Percentiles rank a stretch among this genome's conserved stretches.
phyloP scores from a whole-genome alignment of 2,888 invertebrate genomes.

The Galerucella calmariensis region DNA sequence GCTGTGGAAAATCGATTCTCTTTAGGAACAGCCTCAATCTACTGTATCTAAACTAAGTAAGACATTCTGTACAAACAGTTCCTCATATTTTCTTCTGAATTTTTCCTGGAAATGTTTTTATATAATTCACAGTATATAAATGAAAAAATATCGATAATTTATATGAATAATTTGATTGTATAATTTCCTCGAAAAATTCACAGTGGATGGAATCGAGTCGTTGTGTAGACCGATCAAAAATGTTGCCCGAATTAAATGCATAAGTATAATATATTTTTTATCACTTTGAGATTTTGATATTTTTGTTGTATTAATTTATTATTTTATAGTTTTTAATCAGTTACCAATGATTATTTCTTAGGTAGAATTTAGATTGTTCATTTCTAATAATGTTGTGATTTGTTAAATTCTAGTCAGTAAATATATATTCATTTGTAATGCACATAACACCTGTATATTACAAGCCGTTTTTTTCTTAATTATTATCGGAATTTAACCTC shows the following conservation, averaged over 20 bases:
- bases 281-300: constrained; percentile 49
- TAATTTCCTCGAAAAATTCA: neutral
- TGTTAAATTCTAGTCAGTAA: constrained; percentile 62
- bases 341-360: constrained; percentile 52
- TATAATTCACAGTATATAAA: neutral
- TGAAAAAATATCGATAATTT: neutral
- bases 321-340: constrained; percentile 46
- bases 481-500: constrained; percentile 44
- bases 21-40: too few relatives aligned
- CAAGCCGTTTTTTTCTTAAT: constrained; percentile 35
- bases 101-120: neutral
- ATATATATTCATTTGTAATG: constrained; percentile 39
- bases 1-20: too few relatives aligned
- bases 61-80: neutral
- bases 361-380: constrained; percentile 47
- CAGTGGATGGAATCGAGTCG: neutral
- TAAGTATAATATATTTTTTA: constrained; percentile 30
- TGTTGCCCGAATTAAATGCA: constrained; percentile 21
- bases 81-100: neutral
- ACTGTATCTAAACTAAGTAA: neutral
- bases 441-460: constrained; percentile 44
- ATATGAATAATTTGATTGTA: neutral
- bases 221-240: neutral
- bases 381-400: constrained; percentile 59
- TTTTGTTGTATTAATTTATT: constrained; percentile 47